Evolutionary conservation across 2,888 invertebrate genomes (phyloP).

Genomic region (Lasioglossum zephyrum): DNA sequence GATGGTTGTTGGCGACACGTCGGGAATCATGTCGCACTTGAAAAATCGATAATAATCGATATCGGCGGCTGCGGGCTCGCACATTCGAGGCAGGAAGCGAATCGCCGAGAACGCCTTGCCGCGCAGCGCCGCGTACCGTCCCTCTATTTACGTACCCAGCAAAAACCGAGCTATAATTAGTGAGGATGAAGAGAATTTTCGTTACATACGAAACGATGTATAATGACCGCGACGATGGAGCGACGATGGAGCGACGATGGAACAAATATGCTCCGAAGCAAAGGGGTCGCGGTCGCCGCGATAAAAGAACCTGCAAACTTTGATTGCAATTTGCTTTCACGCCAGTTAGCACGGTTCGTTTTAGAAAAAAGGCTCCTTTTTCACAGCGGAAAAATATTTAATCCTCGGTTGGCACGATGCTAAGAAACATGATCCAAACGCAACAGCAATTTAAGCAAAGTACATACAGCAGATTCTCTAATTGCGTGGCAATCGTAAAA

Average conservation of each 20-base stretch:
- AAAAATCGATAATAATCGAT: constrained; percentile 56
- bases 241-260: constrained; percentile 2
- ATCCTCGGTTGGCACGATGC: neutral
- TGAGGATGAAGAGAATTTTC: constrained; percentile 17
- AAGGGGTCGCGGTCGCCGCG: neutral
- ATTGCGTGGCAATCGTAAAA: neutral
- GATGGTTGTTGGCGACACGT: neutral
- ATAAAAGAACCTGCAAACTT: neutral
- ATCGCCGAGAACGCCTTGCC: constrained; percentile 9
- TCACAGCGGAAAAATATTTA: neutral
- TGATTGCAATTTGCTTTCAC: neutral
- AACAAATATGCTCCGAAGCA: neutral
- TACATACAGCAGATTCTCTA: neutral
- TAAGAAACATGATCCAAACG: neutral
- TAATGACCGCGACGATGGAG: constrained; percentile 6
- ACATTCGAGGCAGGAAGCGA: constrained; percentile 27
- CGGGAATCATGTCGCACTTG: constrained; percentile 30
- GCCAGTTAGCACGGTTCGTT: too few relatives aligned
- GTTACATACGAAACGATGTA: neutral
- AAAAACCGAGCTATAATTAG: constrained; percentile 37
- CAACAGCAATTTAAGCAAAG: neutral
- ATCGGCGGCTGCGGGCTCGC: constrained; percentile 16
- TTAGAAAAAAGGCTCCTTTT: neutral
- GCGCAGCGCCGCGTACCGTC: too few relatives aligned
- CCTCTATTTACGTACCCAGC: constrained; percentile 34